Evolutionary conservation across 2,888 invertebrate species (phyloP), one percentile per base, ranked within the genome.

Genomic region (Caenorhabditis sulstoni): DNA sequence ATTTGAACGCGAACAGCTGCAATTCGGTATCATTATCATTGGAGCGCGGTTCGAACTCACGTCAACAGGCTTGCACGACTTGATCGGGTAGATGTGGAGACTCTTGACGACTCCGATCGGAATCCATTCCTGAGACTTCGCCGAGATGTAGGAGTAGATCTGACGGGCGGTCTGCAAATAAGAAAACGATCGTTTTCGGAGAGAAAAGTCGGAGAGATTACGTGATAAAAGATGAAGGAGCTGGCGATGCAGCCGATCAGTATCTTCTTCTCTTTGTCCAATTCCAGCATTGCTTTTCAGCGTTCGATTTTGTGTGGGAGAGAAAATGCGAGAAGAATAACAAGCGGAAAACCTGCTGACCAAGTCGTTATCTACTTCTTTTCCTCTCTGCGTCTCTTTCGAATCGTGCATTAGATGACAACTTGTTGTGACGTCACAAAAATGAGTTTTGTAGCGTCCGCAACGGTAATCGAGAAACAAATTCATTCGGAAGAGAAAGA

Each of bases 1-100:
- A 81, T 55, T 79, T 81, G 55, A 82, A 77, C 0, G 81, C 77
- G 49, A 85, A 85, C 0, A 85, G 57, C 84, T 82, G 57, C n/a
- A 74, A 76, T 29, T 29, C 29, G 3, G 4, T 29, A 7, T 29
- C 29, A 29, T 29, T 29, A 3, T 29, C 29, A 29, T 8, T 20
- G 12, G 22, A 16, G 14, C 23, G 11, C n/a, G 8, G 0, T 22
- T 50, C 7, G 9, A 2, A n/a, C 62, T 57, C 62, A 79, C 75
- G 70, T 75, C 66, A 41, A 59, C 49, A 8, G 73, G 59, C 8
- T 50, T 57, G 39, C 79, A 80, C 0, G 82, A 82, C 29, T 85
- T 85, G 35, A 81, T 80, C 0, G 85, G 85, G 47, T 80, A 80
- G 37, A 85, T 77, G 57, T 74, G 76, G 1, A 85, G 80, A 23